Evolutionary conservation across 1,140 invertebrate species (phyloP).

Genomic region (Octopus sinensis): DNA sequence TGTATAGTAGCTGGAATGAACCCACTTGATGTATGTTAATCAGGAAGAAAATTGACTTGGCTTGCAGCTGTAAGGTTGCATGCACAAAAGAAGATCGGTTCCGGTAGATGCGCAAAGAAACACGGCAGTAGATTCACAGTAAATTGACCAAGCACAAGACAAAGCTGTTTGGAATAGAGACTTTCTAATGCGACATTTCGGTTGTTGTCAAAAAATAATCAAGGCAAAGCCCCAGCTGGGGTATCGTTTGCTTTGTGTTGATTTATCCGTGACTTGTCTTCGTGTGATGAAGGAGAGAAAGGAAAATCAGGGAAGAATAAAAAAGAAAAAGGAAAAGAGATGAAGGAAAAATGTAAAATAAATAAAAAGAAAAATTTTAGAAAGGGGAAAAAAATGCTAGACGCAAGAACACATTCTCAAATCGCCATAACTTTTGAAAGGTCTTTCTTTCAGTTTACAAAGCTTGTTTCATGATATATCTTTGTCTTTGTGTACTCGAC

Average conservation of each 20-base stretch:
- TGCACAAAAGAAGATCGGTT: neutral
- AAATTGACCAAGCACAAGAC: neutral
- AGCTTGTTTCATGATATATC: neutral
- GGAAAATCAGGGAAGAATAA: neutral
- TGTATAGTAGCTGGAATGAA: neutral
- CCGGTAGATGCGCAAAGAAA: neutral
- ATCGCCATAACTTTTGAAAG: neutral
- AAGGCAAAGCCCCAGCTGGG: neutral
- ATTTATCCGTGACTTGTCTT: neutral
- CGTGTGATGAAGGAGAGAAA: neutral
- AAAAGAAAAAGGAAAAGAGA: neutral
- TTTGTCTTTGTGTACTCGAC: neutral
- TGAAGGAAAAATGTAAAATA: neutral
- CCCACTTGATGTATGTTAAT: neutral
- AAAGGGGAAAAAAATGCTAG: neutral
- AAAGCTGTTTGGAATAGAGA: neutral
- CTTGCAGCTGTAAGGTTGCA: conserved; percentile 3
- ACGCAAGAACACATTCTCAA: neutral
- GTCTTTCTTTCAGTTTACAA: neutral
- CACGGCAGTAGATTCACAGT: neutral
- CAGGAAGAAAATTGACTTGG: neutral
- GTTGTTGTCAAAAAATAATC: neutral
- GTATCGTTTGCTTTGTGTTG: neutral
- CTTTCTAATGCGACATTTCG: neutral
- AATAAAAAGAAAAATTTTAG: neutral